Evolutionary conservation across 2,797 vertebrate genomes (phyloP), one percentile per base, ranked within the genome.

Genomic region (Halcyon chelicuti): DNA sequence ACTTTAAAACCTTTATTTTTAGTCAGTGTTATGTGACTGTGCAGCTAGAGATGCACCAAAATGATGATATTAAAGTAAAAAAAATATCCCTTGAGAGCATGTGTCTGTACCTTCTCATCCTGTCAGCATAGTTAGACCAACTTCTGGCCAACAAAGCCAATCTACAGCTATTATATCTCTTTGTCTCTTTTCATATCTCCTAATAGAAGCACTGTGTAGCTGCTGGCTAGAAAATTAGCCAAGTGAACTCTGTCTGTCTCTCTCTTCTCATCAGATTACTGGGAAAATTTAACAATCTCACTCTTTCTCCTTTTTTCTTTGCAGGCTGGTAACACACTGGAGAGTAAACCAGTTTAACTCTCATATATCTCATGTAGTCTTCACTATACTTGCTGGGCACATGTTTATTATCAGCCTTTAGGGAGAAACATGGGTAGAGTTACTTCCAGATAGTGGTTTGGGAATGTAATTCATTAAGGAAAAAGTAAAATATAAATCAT

Each of bases 151-250:
- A 77, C 80, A 93, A 95, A 96, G 74, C 72, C 97, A 91, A 97
- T 97, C 96, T 97, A 93, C 65, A 90, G 89, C 96, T 97, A 97
- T 97, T 98, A 97, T 98, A 98, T 98, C 97, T 97, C 92, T 97
- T 98, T 92, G 97, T 98, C 98, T 98, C 97, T 97, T 98, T 98
- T 98, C 98, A 70, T 96, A 97, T 98, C 95, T 98, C 96, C 97
- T 97, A 98, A 96, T 98, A 78, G 98, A 98, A 98, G 97, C 97
- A 97, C 98, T 98, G 97, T 98, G 98, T 86, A 94, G 94, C 97
- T 98, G 80, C 96, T 97, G 95, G 97, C 96, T 97, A 96, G 95
- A 97, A 98, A 97, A 97, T 98, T 96, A 97, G 93, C 93, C 97
- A 97, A 96, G 94, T 96, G 97, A 97, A 98, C 96, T 97, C 92